Percentiles rank a stretch among this genome's conserved stretches.
Conservation (phyloP, 1,140 invertebrate genomes). For the Achatina immaculata region DNA sequence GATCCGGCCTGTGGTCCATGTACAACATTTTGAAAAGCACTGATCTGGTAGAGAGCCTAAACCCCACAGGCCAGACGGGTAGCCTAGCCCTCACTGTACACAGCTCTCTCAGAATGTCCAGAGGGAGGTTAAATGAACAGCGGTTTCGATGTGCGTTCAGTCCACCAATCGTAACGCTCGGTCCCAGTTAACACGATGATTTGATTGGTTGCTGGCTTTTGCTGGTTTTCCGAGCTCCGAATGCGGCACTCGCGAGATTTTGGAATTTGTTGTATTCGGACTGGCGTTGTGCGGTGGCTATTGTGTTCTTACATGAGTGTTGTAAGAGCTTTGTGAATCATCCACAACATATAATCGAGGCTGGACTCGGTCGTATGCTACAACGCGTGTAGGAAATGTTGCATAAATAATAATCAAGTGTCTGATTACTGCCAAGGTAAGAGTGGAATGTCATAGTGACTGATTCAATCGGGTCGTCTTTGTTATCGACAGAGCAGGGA, state of each 20-base stretch:
- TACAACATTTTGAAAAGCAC: too few species aligned
- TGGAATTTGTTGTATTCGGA: background rate
- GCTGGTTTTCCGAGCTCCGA: background rate
- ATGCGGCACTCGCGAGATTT: background rate
- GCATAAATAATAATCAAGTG: background rate
- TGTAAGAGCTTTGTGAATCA: background rate
- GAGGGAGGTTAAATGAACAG: background rate
- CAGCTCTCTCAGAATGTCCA: too few species aligned
- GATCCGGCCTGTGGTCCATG: too few species aligned
- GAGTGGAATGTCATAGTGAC: background rate
- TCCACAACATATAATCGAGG: background rate
- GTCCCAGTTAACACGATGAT: background rate
- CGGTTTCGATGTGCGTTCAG: background rate
- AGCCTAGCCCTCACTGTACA: background rate
- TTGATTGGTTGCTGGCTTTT: background rate
- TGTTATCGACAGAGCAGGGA: background rate
- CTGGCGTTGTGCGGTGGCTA: background rate
- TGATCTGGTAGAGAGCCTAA: background rate
- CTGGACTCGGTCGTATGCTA: background rate
- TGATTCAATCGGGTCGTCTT: background rate
- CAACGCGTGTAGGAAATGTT: background rate
- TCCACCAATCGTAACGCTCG: background rate
- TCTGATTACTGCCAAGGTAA: background rate
- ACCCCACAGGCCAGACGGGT: background rate
- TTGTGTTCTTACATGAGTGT: background rate